These are phyloP conservation scores for Andrena trimmerana DNA, from an alignment of 2,888 invertebrate genomes.

Conservation along the genomic window DNA sequence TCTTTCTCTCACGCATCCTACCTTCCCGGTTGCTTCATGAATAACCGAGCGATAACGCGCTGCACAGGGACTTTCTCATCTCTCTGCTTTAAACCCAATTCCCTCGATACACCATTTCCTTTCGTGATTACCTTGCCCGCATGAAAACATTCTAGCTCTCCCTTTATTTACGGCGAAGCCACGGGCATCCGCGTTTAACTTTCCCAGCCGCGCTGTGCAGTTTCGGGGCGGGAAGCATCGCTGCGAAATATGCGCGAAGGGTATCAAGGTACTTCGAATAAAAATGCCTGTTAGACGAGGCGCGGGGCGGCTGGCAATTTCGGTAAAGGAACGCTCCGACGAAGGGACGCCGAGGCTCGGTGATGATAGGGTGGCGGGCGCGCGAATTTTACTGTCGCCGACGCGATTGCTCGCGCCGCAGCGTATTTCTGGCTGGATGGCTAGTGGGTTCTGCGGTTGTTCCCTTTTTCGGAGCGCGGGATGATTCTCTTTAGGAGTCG, in stretches of 20 bases:
- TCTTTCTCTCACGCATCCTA: constrained; percentile 17
- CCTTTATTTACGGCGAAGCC: not conserved
- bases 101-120: not conserved
- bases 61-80: not conserved
- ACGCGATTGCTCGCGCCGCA: not conserved
- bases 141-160: too few species aligned
- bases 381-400: constrained; percentile 42
- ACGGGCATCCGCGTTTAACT: not conserved
- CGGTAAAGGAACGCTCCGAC: constrained; percentile 9
- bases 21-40: not conserved
- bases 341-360: not conserved
- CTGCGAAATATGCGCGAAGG: not conserved
- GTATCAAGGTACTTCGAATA: not conserved
- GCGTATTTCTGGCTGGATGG: not conserved
- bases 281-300: not conserved
- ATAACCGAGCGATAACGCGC: not conserved
- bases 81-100: constrained; percentile 3
- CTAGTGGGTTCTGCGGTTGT: not conserved
- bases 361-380: constrained; percentile 47
- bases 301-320: constrained; percentile 1
- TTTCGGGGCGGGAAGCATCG: not conserved
- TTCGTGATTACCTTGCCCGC: not conserved
- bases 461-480: too few species aligned
- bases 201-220: not conserved
- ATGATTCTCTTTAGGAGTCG: too few species aligned